phyloP scores from a whole-genome alignment of 2,888 invertebrate species.

The Cheilosia impressa region DNA sequence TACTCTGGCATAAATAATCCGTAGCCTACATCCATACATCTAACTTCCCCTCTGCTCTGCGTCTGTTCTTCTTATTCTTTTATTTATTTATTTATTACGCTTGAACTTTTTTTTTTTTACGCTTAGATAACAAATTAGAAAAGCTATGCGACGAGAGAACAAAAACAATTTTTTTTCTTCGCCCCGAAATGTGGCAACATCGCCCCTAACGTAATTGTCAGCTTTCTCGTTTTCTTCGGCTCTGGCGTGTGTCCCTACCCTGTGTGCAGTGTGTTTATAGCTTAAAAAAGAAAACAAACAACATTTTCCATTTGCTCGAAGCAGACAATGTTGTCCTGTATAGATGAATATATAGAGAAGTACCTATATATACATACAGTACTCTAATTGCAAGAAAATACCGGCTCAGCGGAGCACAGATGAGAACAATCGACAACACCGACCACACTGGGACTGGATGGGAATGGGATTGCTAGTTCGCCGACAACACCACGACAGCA shows the following conservation, averaged over 20 bases:
- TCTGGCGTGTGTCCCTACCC: not conserved
- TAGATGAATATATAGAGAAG: not conserved
- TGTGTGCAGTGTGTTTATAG: constrained; percentile 12
- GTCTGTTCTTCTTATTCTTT: constrained; percentile 39
- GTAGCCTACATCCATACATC: constrained; percentile 38
- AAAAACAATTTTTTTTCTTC: constrained; percentile 12
- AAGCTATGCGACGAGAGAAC: constrained; percentile 8
- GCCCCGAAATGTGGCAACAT: constrained; percentile 48
- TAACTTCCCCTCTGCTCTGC: not conserved
- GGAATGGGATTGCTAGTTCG: constrained; percentile 34
- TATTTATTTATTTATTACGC: constrained; percentile 49
- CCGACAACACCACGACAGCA: constrained; percentile 43
- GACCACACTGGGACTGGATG: constrained; percentile 42
- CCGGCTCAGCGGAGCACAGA: constrained; percentile 43
- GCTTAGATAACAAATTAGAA: constrained; percentile 52
- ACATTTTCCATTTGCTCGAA: constrained; percentile 39
- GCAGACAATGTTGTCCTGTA: constrained; percentile 15
- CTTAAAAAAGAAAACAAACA: constrained; percentile 27
- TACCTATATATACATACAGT: not conserved
- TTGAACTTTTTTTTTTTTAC: constrained; percentile 25
- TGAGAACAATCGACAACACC: constrained; percentile 22
- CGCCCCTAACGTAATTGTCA: constrained; percentile 46
- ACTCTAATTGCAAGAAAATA: constrained; percentile 59
- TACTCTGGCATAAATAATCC: not conserved
- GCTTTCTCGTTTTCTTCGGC: constrained; percentile 52